Evolutionary conservation across 2,797 vertebrate genomes (phyloP), one percentile per base, ranked within the genome.

Genomic region (Sciurus carolinensis): DNA sequence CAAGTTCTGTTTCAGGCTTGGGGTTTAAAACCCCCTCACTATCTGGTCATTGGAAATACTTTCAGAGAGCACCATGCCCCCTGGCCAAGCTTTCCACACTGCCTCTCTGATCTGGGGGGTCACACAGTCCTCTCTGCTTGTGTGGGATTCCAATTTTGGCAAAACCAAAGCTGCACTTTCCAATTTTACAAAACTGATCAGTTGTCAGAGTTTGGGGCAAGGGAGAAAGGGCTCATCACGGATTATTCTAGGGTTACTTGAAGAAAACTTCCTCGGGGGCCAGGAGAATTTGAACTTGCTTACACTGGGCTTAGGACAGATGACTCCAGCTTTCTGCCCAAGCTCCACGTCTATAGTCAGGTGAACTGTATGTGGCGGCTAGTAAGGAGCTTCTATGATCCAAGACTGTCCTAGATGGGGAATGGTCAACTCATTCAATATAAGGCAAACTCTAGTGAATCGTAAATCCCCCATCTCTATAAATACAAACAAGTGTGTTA

Each of bases 11-110:
- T 47, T 18, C 30, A 64, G 59, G 15, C 1, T 1, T 62, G 71
- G 71, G 18, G 17, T 88, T 71, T 52, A 18, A 83, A 86, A 30
- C 62, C 33, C 9, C 17, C 39, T 76, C 0, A 5, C 20, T 2
- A 7, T 24, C 30, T 7, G 54, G 13, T 42, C 5, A 0, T 39
- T 57, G 57, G 54, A 79, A 67, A 50, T 12, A 1, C 24, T 54
- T 67, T 24, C 26, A 7, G 30, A 22, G 42, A 57, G n/a, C 12
- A 28, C 71, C 36, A 9, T 0, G 0, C 13, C 59, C 6, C 28
- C 33, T 57, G 44, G 24, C 1, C 8, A 26, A 26, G 18, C 54
- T 66, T 9, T 20, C 47, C 7, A 1, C 0, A 0, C 6, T 0
- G 12, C 50, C 13, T 30, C 54, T 71, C 42, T 71, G 10, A 44